A percentile compares a stretch with the other conserved stretches of the same genome.
These are phyloP conservation scores for Drosophila nikananu DNA, from an alignment of 1,140 invertebrate species.

Conservation along the genomic window DNA sequence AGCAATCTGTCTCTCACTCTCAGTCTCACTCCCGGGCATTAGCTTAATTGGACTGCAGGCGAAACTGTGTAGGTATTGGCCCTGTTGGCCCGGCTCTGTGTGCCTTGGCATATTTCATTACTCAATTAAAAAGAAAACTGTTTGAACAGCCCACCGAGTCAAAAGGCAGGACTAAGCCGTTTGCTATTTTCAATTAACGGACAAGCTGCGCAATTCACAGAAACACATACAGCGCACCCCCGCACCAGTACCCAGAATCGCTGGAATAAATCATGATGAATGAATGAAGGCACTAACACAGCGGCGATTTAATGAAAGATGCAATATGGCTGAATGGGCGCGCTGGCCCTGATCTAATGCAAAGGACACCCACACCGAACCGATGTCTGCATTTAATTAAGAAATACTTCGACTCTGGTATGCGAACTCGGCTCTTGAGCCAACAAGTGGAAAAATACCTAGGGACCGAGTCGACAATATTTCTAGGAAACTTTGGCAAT, in stretches of 20 bases:
- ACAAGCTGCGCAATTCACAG: slow-evolving; percentile 28
- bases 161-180: slow-evolving; percentile 31
- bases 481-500: slow-evolving; percentile 10
- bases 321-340: slow-evolving; percentile 46
- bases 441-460: slow-evolving; percentile 37
- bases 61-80: slow-evolving; percentile 14
- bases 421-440: slow-evolving; percentile 1
- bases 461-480: slow-evolving; percentile 27
- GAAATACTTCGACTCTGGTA: slow-evolving; percentile 55
- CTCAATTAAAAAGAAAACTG: slow-evolving; percentile 76
- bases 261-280: slow-evolving; percentile 2
- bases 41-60: slow-evolving; percentile 62
- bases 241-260: neutral
- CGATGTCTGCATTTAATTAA: slow-evolving; percentile 62
- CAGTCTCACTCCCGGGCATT: slow-evolving; percentile 18
- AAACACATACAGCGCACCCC: neutral
- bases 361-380: slow-evolving; percentile 22
- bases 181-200: slow-evolving; percentile 75
- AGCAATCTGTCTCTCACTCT: slow-evolving; percentile 17
- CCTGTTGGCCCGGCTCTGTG: slow-evolving; percentile 4
- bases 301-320: slow-evolving; percentile 41
- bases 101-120: slow-evolving; percentile 68
- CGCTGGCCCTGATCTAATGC: slow-evolving; percentile 42
- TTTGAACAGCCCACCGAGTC: slow-evolving; percentile 18
- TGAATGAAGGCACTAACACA: slow-evolving; percentile 24